phyloP scores from a whole-genome alignment of 2,113 vertebrate species.

The Otolemur garnettii region DNA sequence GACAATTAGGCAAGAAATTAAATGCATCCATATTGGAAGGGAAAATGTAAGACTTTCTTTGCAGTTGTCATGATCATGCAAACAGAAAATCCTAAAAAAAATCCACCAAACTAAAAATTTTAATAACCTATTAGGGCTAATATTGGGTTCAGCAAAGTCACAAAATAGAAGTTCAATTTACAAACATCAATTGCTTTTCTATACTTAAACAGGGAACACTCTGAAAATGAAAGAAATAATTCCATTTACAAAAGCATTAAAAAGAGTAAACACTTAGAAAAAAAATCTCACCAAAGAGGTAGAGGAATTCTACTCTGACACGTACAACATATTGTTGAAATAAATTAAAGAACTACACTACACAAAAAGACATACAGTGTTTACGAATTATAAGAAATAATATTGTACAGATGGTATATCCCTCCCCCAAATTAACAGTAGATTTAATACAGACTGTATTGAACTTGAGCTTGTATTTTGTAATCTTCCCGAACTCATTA shows the following conservation, averaged over 20 bases:
- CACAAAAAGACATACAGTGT: neutral
- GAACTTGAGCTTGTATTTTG: neutral
- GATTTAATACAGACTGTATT: neutral
- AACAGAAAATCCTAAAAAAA: neutral
- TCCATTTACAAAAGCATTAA: neutral
- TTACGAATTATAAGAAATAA: neutral
- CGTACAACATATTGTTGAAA: neutral
- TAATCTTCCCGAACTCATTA: too few relatives aligned
- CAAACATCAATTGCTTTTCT: neutral
- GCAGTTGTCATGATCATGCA: neutral
- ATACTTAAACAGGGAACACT: neutral
- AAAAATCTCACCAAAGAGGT: conserved; percentile 7
- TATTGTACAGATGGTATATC: neutral
- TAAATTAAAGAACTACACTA: conserved; percentile 4
- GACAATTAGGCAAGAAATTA: neutral
- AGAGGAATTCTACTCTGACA: neutral
- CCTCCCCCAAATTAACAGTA: neutral
- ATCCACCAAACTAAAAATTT: too few relatives aligned
- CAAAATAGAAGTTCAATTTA: neutral
- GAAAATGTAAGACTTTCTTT: conserved; percentile 10
- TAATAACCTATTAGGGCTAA: neutral
- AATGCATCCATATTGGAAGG: neutral
- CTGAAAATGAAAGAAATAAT: neutral
- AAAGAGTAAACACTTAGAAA: conserved; percentile 5
- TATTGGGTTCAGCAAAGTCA: neutral